Conservation (phyloP, 2,888 invertebrate species). For the Eupeodes latifasciatus region DNA sequence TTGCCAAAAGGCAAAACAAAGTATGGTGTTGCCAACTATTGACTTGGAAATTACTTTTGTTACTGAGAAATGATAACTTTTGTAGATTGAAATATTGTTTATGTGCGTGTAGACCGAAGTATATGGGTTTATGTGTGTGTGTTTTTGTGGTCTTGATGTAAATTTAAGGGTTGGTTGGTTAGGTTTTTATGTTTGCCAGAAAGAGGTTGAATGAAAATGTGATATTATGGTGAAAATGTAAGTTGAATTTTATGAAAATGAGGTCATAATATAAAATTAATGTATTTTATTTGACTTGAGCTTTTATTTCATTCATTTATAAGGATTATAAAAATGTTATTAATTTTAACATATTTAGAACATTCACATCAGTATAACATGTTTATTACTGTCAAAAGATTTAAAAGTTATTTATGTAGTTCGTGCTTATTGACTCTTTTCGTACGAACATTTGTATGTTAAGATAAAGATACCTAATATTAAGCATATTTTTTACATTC, state of each 20-base stretch:
- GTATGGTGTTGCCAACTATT: constrained; percentile 30
- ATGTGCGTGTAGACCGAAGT: background rate
- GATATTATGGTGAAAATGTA: constrained; percentile 13
- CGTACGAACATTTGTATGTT: too few species aligned
- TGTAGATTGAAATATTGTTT: background rate
- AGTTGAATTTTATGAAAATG: background rate
- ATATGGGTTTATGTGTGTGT: background rate
- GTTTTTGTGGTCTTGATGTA: constrained; percentile 2
- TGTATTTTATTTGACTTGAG: background rate
- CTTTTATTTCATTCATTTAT: background rate
- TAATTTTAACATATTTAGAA: too few species aligned
- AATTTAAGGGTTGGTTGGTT: constrained; percentile 8
- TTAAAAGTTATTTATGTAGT: too few species aligned
- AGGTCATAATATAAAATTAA: background rate
- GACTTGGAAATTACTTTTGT: constrained; percentile 18
- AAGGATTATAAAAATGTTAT: too few species aligned
- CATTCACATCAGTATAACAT: too few species aligned
- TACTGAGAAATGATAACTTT: constrained; percentile 13
- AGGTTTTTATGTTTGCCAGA: constrained; percentile 7
- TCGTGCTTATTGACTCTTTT: too few species aligned
- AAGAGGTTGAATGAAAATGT: constrained; percentile 13
- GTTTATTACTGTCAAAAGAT: too few species aligned
- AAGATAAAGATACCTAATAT: too few species aligned
- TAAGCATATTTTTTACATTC: too few species aligned
- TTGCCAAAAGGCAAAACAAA: constrained; percentile 29